A percentile compares a stretch with the other conserved stretches of the same genome.
Conservation (phyloP, 2,113 vertebrate species). For the Chaetodon trifascialis region DNA sequence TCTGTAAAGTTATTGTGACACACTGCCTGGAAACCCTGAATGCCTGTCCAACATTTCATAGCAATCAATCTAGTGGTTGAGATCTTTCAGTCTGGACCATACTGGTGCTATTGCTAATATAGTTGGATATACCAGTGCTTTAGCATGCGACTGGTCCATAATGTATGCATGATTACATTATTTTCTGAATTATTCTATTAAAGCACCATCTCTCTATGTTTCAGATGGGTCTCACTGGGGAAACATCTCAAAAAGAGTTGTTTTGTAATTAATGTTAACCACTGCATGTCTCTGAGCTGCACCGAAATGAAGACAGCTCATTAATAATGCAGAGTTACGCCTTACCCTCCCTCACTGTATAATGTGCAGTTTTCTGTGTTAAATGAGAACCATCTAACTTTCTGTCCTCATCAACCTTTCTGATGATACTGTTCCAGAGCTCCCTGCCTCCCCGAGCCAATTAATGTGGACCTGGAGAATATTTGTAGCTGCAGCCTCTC, state of each 20-base stretch:
- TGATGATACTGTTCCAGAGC: slow-evolving; percentile 73
- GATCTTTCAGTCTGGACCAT: not conserved
- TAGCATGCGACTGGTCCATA: not conserved
- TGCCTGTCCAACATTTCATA: not conserved
- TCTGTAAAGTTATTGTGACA: not conserved
- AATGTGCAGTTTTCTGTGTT: slow-evolving; percentile 75
- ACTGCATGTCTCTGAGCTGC: slow-evolving; percentile 59
- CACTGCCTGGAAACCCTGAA: not conserved
- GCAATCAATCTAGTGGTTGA: not conserved
- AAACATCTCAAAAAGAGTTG: slow-evolving; percentile 49
- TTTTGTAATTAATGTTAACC: slow-evolving; percentile 76
- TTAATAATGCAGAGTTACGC: slow-evolving; percentile 73
- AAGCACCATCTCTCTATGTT: slow-evolving; percentile 6
- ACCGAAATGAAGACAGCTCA: slow-evolving; percentile 68
- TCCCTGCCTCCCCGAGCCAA: slow-evolving; percentile 81
- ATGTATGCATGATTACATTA: not conserved
- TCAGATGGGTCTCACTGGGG: slow-evolving; percentile 20
- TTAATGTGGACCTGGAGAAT: slow-evolving; percentile 81
- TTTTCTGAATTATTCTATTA: slow-evolving; percentile 51
- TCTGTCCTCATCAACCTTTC: slow-evolving; percentile 84
- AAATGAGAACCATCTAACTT: slow-evolving; percentile 79
- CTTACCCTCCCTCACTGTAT: slow-evolving; percentile 57
- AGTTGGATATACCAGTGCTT: not conserved
- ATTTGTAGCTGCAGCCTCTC: slow-evolving; percentile 74
- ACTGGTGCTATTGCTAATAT: not conserved